phyloP scores from a whole-genome alignment of 2,113 vertebrate species.

The Tenebrosternarchus preto region DNA sequence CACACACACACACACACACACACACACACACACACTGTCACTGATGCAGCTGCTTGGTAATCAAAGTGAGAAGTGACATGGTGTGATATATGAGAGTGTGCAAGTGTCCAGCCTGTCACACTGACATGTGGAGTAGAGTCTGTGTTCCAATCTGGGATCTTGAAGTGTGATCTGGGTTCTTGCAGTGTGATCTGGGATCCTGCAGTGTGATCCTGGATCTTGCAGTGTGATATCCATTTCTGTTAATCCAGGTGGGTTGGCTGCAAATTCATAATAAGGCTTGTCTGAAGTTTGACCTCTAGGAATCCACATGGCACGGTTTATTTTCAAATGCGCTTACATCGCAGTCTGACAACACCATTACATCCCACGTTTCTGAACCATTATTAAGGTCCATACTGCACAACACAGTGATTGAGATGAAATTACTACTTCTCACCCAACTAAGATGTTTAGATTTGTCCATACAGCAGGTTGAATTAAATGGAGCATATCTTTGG shows the following conservation, averaged over 20 bases:
- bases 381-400: slow-evolving; percentile 60
- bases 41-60: slow-evolving; percentile 20
- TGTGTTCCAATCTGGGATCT: too few relatives aligned
- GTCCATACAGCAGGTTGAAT: slow-evolving; percentile 56
- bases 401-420: slow-evolving; percentile 54
- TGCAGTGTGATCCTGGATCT: neutral
- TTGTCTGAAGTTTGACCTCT: neutral
- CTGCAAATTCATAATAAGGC: neutral
- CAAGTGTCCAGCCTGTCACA: neutral
- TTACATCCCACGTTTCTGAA: slow-evolving; percentile 30
- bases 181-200: too few relatives aligned
- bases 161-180: neutral
- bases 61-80: neutral
- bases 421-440: slow-evolving; percentile 58
- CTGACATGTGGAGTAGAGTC: slow-evolving; percentile 1
- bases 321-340: neutral
- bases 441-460: slow-evolving; percentile 45
- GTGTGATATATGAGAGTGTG: neutral
- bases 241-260: too few relatives aligned
- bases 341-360: neutral
- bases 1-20: neutral
- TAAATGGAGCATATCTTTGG: slow-evolving; percentile 52
- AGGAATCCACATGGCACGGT: neutral
- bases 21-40: neutral
- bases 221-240: neutral